Base-by-base conservation (phyloP, 2,797 vertebrate species). In the Nannoperca obscura region DNA sequence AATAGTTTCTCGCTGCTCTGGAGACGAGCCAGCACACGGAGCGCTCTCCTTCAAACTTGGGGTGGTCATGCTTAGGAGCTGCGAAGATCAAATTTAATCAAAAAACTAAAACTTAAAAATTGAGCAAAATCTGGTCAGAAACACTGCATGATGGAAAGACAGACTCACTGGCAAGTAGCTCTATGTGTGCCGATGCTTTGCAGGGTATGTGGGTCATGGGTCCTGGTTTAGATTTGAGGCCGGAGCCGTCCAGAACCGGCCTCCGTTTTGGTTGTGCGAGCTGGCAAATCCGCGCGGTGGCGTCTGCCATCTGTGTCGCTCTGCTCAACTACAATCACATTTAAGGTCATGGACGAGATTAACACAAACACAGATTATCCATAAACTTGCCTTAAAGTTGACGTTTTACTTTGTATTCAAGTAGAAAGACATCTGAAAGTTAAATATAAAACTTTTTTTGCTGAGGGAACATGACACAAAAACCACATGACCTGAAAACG, bases 11-110 rank as follows among this genome's bases (percentile, higher is more conserved):
- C 0, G 86, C 91, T 0, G 89, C 68, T 36, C 47, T 76, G 42
- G 91, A 87, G 44, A 95, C 30, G 0, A 89, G 67, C 91, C 91
- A 92, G 62, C 62, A 74, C n/a, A 81, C 86, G 0, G 92, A 62
- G 46, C 93, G 89, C 61, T 84, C 89, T 0, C 73, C 85, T 57
- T 42, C 10, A 22, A 91, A 93, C 59, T 76, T 52, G 10, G 91
- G 83, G 69, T 94, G 94, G 11, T 88, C 65, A 1, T 63, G 85
- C 78, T 95, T 95, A 3, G 95, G 93, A 54, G 77, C 95, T 95
- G 70, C 50, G 8, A 34, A 49, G 63, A 54, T 13, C 59, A 20
- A 9, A 58, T 6, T 6, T 0, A 19, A 40, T 27, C 27, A 59
- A 64, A 53, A 59, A 59, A 20, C 13, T 52, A 40, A 40, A 40